phyloP scores from a whole-genome alignment of 1,140 invertebrate species.

The Drosophila nebulosa region DNA sequence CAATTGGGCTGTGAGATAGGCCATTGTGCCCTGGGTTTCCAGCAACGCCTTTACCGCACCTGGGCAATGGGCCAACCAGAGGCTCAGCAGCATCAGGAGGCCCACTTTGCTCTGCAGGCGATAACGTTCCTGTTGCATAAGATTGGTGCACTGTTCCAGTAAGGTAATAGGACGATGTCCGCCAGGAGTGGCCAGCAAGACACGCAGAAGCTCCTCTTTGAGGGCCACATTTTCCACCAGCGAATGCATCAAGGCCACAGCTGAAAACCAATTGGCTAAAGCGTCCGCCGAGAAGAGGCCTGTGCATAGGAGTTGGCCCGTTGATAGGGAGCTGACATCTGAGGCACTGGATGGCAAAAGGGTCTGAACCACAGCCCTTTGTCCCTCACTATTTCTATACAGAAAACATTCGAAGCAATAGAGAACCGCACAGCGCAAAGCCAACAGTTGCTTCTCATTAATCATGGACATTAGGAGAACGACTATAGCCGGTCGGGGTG shows the following conservation, averaged over 20 bases:
- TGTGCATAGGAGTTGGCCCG: slow-evolving; percentile 96
- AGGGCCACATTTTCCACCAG: slow-evolving; percentile 94
- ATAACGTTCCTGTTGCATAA: slow-evolving; percentile 90
- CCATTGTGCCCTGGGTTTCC: slow-evolving; percentile 90
- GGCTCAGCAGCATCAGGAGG: slow-evolving; percentile 93
- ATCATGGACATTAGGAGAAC: slow-evolving; percentile 99
- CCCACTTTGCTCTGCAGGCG: slow-evolving; percentile 95
- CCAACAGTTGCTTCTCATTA: slow-evolving; percentile 98
- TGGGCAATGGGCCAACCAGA: slow-evolving; percentile 94
- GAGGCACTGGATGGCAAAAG: slow-evolving; percentile 91
- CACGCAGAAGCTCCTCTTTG: slow-evolving; percentile 96
- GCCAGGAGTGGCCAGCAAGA: slow-evolving; percentile 93
- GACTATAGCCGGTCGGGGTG: slow-evolving; percentile 95
- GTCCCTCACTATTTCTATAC: slow-evolving; percentile 95
- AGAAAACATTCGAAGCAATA: slow-evolving; percentile 99
- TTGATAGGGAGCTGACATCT: slow-evolving; percentile 86
- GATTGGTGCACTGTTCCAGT: slow-evolving; percentile 91
- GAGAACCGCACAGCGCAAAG: slow-evolving; percentile 94
- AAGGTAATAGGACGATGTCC: slow-evolving; percentile 93
- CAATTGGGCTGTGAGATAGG: slow-evolving; percentile 90
- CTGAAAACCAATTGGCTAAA: slow-evolving; percentile 98
- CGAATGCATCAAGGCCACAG: slow-evolving; percentile 94
- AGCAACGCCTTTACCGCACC: slow-evolving; percentile 92
- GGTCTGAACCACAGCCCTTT: slow-evolving; percentile 94
- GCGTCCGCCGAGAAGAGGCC: slow-evolving; percentile 95